phyloP scores from a whole-genome alignment of 2,888 invertebrate species.

The Branchellion lobata region DNA sequence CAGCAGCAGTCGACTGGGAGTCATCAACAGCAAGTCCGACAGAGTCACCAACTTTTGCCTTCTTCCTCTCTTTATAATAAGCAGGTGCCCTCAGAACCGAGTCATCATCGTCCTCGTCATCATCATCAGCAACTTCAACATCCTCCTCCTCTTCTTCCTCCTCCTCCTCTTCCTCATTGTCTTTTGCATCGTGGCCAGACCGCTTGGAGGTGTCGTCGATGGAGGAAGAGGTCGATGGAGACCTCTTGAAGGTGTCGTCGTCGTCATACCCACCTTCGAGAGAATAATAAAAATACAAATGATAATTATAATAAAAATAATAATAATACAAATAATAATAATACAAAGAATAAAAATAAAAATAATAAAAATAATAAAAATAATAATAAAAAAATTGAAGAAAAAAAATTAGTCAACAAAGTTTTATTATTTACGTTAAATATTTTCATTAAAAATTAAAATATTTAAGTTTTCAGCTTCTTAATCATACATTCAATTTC shows the following conservation, averaged over 20 bases:
- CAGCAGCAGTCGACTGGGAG: too few species aligned
- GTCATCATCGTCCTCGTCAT: not conserved
- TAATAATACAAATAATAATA: too few species aligned
- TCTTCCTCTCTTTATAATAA: not conserved
- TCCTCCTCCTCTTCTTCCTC: not conserved
- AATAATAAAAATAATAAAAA: too few species aligned
- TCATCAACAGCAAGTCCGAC: too few species aligned
- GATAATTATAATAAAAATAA: not conserved
- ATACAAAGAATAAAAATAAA: too few species aligned
- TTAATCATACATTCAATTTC: too few species aligned
- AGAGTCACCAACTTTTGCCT: too few species aligned
- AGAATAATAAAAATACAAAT: not conserved
- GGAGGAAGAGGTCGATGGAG: not conserved
- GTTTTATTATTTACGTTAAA: too few species aligned
- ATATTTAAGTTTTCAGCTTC: too few species aligned
- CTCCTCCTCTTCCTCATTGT: not conserved
- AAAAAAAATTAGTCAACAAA: too few species aligned
- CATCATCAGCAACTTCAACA: not conserved
- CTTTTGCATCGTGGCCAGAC: not conserved
- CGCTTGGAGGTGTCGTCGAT: not conserved
- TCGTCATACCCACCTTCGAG: not conserved
- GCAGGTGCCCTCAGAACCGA: not conserved
- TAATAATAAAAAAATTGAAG: too few species aligned
- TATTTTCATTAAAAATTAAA: too few species aligned
- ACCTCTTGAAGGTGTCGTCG: not conserved